Evolutionary conservation across 2,888 invertebrate species (phyloP).

Genomic region (Eutolmus rufibarbis): DNA sequence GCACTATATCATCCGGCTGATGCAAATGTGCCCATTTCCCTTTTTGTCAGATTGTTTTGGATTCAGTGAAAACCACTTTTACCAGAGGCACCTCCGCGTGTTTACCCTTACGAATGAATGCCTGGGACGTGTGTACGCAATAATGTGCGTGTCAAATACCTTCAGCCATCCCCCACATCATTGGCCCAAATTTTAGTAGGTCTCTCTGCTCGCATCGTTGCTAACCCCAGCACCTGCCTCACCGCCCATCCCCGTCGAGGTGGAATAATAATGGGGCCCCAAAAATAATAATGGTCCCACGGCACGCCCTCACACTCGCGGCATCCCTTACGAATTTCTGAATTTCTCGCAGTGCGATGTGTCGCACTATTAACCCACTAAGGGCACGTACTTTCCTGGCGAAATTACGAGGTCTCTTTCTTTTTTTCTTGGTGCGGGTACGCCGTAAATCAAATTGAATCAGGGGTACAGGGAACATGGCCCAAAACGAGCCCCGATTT

Average conservation of each 20-base stretch:
- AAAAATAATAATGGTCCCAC: conserved; percentile 6
- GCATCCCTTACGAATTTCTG: not conserved
- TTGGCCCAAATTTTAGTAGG: not conserved
- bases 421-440: not conserved
- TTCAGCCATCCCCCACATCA: not conserved
- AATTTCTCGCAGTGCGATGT: not conserved
- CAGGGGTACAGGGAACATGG: not conserved
- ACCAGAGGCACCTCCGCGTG: not conserved
- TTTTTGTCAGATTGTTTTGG: conserved; percentile 21
- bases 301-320: not conserved
- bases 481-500: not conserved
- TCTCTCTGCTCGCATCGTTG: not conserved
- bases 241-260: not conserved
- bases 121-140: not conserved
- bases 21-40: conserved; percentile 22
- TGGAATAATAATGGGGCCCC: conserved; percentile 11
- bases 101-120: not conserved
- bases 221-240: not conserved
- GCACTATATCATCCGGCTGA: conserved; percentile 31
- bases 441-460: conserved; percentile 9
- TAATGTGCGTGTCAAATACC: conserved; percentile 31
- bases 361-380: conserved; percentile 5
- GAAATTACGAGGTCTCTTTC: not conserved
- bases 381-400: not conserved
- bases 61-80: conserved; percentile 13